Base-by-base conservation (phyloP, 2,113 vertebrate species). In the Talpa occidentalis region DNA sequence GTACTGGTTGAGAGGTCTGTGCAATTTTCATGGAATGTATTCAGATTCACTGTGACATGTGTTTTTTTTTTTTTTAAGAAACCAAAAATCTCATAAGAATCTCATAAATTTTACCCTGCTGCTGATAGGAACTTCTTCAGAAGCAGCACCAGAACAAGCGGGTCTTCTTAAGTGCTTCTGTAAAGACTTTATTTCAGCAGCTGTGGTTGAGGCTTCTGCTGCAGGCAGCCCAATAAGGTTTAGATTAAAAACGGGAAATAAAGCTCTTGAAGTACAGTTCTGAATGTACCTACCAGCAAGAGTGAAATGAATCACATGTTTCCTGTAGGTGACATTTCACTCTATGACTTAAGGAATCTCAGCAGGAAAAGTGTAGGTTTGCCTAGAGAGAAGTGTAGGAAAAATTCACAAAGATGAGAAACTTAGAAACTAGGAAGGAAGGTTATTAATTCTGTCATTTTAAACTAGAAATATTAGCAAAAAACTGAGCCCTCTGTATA, bases 281-380 rank as follows among this genome's bases (percentile, higher is more conserved):
- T 90, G 60, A 92, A 90, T 81, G 93, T 80, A 77, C 88, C 92
- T 70, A 94, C 95, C 92, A 97, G 95, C 94, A 92, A 94, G 94
- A 94, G 40, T 88, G 88, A 94, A 95, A 95, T 88, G 90, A 97
- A 94, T 96, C 94, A 85, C 76, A 79, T 96, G 95, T 94, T 94
- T 96, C 94, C 94, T 94, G 60, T 59, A 19, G 52, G 82, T 95
- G 95, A 95, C 81, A 88, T 96, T 95, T 96, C 84, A 91, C 80
- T 82, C 70, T 84, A 59, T 77, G 66, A 77, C 60, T 93, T 90
- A 93, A 81, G 81, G 92, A 74, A 92, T 93, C 88, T 94, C 95
- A 82, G 88, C 95, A 94, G 72, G 94, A 64, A 96, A 92, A 87
- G 40, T 62, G 22, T 76, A 95, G 79, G 47, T 83, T 95, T 92